Percentiles rank a stretch among this genome's conserved stretches.
These are phyloP conservation scores for Clanis bilineata DNA, from an alignment of 2,888 invertebrate species.

Conservation along the genomic window DNA sequence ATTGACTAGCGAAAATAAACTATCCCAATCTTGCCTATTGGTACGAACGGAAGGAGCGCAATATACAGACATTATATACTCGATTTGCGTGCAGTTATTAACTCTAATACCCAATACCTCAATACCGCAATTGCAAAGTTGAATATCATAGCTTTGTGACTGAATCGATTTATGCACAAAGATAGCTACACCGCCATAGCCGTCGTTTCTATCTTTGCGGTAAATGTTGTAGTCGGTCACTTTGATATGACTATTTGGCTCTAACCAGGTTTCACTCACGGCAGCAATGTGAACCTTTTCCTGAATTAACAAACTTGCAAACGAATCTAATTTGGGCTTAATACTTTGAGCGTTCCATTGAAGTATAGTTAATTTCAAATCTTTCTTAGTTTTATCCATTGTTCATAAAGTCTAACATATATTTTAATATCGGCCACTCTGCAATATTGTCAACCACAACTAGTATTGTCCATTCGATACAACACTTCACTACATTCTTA, in stretches of 20 bases:
- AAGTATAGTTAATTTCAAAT: background rate
- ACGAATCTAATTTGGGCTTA: background rate
- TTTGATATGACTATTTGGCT: background rate
- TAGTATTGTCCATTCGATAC: too few species aligned
- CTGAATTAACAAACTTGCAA: background rate
- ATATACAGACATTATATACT: conserved; percentile 12
- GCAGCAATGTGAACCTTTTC: conserved; percentile 12
- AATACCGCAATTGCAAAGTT: too few species aligned
- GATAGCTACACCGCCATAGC: conserved; percentile 30
- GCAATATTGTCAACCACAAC: too few species aligned
- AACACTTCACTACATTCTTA: too few species aligned
- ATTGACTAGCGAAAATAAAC: conserved; percentile 3
- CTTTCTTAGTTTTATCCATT: too few species aligned
- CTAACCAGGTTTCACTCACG: conserved; percentile 15
- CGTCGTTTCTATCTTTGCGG: conserved; percentile 1
- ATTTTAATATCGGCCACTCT: too few species aligned
- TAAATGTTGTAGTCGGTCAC: conserved; percentile 1
- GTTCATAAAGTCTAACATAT: too few species aligned
- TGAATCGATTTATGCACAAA: conserved; percentile 12
- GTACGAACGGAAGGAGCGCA: conserved; percentile 9
- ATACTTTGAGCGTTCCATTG: conserved; percentile 20
- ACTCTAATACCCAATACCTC: too few species aligned
- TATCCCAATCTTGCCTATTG: conserved; percentile 5
- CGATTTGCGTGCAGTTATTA: background rate
- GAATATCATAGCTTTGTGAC: background rate